These are phyloP conservation scores for Acrobasis consociella DNA, from an alignment of 2,888 invertebrate species.

Conservation along the genomic window DNA sequence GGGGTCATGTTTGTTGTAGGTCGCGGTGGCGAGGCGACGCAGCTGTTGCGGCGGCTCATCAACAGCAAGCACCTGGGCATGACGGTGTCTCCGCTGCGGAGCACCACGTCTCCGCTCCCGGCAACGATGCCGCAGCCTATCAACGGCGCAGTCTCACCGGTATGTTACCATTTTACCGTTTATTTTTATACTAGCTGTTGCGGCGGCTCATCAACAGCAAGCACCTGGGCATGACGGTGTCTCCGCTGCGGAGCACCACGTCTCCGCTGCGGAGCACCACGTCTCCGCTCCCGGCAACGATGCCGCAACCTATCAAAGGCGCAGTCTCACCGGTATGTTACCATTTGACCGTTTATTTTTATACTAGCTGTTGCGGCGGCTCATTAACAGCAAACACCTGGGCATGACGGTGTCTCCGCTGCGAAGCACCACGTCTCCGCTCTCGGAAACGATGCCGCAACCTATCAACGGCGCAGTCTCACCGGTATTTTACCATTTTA, in stretches of 20 bases:
- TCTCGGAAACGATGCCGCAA: slow-evolving; percentile 49
- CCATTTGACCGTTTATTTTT: neutral
- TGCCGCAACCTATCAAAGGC: slow-evolving; percentile 62
- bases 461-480: slow-evolving; percentile 67
- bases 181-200: neutral
- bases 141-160: slow-evolving; percentile 72
- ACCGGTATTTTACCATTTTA: slow-evolving; percentile 49
- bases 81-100: slow-evolving; percentile 83
- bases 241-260: slow-evolving; percentile 69
- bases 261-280: slow-evolving; percentile 67
- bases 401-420: slow-evolving; percentile 86
- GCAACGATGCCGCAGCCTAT: slow-evolving; percentile 51
- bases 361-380: slow-evolving; percentile 69
- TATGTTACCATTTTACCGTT: slow-evolving; percentile 34
- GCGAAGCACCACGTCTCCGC: slow-evolving; percentile 60
- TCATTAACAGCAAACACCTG: slow-evolving; percentile 90
- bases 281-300: slow-evolving; percentile 55
- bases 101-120: slow-evolving; percentile 59
- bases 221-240: slow-evolving; percentile 87
- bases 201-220: slow-evolving; percentile 89
- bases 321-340: slow-evolving; percentile 64
- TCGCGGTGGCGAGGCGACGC: slow-evolving; percentile 88
- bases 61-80: slow-evolving; percentile 89
- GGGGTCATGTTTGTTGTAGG: slow-evolving; percentile 49
- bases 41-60: slow-evolving; percentile 88